Base-by-base conservation (phyloP, 2,113 vertebrate species). In the Elaphurus davidianus region DNA sequence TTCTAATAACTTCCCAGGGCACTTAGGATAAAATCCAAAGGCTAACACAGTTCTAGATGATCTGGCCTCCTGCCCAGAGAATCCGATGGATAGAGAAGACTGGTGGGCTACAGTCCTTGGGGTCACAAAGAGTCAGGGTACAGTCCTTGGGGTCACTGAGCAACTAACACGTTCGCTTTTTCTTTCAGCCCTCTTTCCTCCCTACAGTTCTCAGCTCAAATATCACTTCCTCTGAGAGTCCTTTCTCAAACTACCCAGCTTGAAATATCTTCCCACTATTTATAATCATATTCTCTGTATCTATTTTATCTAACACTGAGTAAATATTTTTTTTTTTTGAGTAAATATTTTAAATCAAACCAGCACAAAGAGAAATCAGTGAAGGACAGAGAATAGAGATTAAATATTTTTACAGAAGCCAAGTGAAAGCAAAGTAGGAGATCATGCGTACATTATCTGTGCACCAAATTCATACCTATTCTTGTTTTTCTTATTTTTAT, bases 311-410 rank as follows among this genome's bases (percentile, higher is more conserved):
- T 36, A 83, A 71, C 52, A 9, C 12, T 79, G 25, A 52, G 60
- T 71, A 97, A 64, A 52, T 54, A 83, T 9, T 57, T 87, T n/a
- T 40, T n/a, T 40, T 40, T 40, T 40, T 40, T 79, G 25, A 52
- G 60, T 71, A 97, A 64, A 52, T 54, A 83, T 9, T 57, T 87
- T n/a, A 92, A 64, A 79, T 79, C 45, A 87, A 47, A 90, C 15
- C 6, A 71, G 9, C n/a, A 76, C 78, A 91, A 79, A 25, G 19
- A 10, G 52, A 84, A 89, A 57, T 64, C 16, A 43, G 27, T 83
- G 19, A 59, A 83, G 47, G 64, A 25, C 7, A 94, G 81, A 23
- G 30, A 57, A 81, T 1, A 82, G 11, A 92, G 11, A 83, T 79
- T 17, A 76, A 60, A 30, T 74, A 79, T 36, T 86, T 64, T 67